Conservation (phyloP, 2,797 vertebrate species). For the Ceryle rudis region DNA sequence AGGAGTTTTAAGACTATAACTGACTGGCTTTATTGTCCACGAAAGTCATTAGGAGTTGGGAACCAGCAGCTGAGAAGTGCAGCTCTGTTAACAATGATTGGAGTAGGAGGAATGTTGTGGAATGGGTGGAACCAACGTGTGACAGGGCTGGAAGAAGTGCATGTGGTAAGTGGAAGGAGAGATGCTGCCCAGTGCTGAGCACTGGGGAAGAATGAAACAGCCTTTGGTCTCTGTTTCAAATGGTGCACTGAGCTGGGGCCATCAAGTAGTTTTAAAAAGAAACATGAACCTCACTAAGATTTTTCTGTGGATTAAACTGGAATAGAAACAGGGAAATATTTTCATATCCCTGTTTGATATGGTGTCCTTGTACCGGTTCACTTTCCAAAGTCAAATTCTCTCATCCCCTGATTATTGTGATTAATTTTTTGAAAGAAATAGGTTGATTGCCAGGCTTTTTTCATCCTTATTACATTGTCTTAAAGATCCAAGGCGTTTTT, state of each 20-base stretch:
- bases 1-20: background rate
- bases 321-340: background rate
- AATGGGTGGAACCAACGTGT: background rate
- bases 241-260: background rate
- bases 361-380: background rate
- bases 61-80: background rate
- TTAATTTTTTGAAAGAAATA: background rate
- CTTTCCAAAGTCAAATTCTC: background rate
- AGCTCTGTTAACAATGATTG: background rate
- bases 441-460: background rate
- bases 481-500: background rate
- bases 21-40: background rate
- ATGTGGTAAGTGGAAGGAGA: background rate
- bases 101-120: background rate
- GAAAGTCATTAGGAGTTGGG: background rate
- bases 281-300: background rate
- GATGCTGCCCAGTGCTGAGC: background rate
- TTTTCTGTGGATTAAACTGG: background rate
- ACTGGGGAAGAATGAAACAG: background rate
- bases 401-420: background rate
- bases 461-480: background rate
- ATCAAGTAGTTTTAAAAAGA: too few species aligned
- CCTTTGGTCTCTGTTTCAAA: background rate
- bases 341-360: accelerated
- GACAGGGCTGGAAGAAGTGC: background rate